phyloP scores from a whole-genome alignment of 2,797 vertebrate species.

The Peromyscus nudipes region DNA sequence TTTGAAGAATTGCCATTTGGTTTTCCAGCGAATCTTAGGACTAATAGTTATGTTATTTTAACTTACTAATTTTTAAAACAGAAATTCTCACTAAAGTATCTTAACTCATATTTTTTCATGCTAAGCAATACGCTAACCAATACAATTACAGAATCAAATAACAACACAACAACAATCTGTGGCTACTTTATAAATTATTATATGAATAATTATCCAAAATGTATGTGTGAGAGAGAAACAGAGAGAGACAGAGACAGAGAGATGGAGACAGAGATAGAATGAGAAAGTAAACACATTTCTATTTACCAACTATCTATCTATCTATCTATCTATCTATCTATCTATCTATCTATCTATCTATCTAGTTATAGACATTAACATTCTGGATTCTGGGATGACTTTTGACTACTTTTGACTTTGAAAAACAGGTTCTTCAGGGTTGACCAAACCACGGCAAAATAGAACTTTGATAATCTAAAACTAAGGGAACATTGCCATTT shows the following conservation, averaged over 20 bases:
- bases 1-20: neutral
- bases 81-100: neutral
- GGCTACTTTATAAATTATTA: neutral
- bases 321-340: neutral
- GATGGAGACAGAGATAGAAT: accelerated
- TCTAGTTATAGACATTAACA: neutral
- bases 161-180: neutral
- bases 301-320: no score
- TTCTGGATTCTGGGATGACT: neutral
- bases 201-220: neutral
- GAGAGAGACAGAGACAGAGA: neutral
- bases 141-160: no score
- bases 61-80: neutral
- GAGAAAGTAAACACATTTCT: neutral
- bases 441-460: neutral
- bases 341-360: neutral
- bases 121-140: neutral
- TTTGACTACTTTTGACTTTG: neutral
- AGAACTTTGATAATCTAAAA: neutral
- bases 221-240: neutral
- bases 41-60: neutral
- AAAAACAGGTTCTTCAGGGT: neutral
- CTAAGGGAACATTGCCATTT: neutral
- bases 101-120: neutral
- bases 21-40: neutral